phyloP scores from a whole-genome alignment of 2,888 invertebrate species.

The Geophilus truncorum region DNA sequence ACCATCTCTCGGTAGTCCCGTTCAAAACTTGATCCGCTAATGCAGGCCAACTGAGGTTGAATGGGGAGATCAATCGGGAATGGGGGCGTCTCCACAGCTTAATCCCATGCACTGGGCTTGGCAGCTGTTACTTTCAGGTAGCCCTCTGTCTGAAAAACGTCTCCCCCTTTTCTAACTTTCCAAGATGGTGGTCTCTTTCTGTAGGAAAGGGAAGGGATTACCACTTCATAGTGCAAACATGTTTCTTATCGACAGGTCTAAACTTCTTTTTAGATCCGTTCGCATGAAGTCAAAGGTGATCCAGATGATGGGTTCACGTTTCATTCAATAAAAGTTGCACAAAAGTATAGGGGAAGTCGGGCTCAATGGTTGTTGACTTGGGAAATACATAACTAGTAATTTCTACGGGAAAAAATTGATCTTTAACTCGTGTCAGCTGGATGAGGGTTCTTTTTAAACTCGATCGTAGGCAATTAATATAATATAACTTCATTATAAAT shows the following conservation, averaged over 20 bases:
- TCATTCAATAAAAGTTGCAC: constrained; percentile 22
- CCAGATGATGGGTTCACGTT: background rate
- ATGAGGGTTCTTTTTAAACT: too few species aligned
- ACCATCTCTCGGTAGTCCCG: background rate
- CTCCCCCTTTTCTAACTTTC: background rate
- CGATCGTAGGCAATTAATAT: too few species aligned
- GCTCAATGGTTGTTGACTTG: background rate
- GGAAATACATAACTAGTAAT: background rate
- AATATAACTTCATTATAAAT: too few species aligned
- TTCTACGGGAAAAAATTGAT: background rate
- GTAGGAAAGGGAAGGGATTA: constrained; percentile 6
- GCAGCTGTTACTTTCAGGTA: constrained; percentile 12
- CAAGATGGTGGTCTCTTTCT: background rate
- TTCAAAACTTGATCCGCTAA: constrained; percentile 22
- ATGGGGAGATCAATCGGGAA: constrained; percentile 27
- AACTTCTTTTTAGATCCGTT: background rate
- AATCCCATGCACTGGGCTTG: constrained; percentile 7
- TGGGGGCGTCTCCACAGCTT: constrained; percentile 24
- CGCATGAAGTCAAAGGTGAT: constrained; percentile 1
- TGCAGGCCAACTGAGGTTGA: constrained; percentile 27
- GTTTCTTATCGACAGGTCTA: constrained; percentile 1
- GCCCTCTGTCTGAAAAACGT: background rate
- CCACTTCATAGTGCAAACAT: background rate
- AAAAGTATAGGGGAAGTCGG: background rate
- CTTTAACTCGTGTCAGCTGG: background rate